These are phyloP conservation scores for Penaeus chinensis DNA, from an alignment of 1,140 invertebrate genomes.

Conservation along the genomic window DNA sequence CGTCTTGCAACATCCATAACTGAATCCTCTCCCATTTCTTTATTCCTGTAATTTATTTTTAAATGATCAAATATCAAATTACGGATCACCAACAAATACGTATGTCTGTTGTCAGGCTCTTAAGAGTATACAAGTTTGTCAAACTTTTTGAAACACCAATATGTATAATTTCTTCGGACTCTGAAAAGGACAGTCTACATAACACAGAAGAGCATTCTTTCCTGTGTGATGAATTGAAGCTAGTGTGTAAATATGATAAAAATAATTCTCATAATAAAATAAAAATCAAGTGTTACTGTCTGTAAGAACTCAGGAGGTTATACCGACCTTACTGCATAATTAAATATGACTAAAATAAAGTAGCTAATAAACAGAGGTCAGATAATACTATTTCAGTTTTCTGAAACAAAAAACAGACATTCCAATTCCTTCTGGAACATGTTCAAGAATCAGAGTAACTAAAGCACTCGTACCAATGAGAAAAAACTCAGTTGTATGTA, in stretches of 20 bases:
- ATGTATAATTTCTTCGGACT: constrained; percentile 23
- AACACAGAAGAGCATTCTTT: constrained; percentile 7
- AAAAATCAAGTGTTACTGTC: too few relatives aligned
- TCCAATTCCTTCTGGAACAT: not conserved
- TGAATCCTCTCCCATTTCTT: too few relatives aligned
- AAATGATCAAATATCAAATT: too few relatives aligned
- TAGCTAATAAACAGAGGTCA: constrained; percentile 33
- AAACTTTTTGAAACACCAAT: constrained; percentile 4
- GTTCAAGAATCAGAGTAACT: constrained; percentile 29
- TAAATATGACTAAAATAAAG: constrained; percentile 51
- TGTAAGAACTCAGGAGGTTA: constrained; percentile 20
- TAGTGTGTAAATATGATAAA: too few relatives aligned
- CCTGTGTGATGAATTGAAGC: too few relatives aligned
- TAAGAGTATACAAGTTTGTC: too few relatives aligned
- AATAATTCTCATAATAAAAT: too few relatives aligned
- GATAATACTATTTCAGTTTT: constrained; percentile 31
- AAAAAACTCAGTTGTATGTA: constrained; percentile 4
- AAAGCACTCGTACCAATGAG: constrained; percentile 44
- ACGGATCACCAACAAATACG: too few relatives aligned
- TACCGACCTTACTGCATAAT: constrained; percentile 50
- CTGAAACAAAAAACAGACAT: constrained; percentile 17
- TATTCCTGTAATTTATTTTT: too few relatives aligned
- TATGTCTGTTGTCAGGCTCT: too few relatives aligned
- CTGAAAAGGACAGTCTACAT: constrained; percentile 3
- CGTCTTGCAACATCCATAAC: too few relatives aligned